Evolutionary conservation across 1,140 invertebrate species (phyloP).

Genomic region (Wasmannia auropunctata): DNA sequence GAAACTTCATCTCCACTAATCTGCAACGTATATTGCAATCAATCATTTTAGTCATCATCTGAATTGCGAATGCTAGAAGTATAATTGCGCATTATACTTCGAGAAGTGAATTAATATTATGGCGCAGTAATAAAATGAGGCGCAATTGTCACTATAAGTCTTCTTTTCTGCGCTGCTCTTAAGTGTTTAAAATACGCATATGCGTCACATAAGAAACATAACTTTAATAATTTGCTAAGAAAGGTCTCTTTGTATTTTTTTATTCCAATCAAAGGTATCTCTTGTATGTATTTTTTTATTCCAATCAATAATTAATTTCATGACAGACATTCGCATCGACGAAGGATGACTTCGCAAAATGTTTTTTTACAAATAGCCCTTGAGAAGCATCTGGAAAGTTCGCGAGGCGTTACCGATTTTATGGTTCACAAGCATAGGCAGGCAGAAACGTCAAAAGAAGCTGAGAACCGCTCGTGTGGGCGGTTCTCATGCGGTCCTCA

Average conservation of each 20-base stretch:
- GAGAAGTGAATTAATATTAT: constrained; percentile 16
- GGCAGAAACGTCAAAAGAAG: constrained; percentile 44
- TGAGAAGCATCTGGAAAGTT: constrained; percentile 37
- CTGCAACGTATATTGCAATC: constrained; percentile 31
- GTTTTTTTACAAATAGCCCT: constrained; percentile 10
- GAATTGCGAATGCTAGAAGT: not conserved
- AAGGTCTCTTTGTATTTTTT: not conserved
- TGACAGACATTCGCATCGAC: not conserved
- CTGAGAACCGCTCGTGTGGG: constrained; percentile 62
- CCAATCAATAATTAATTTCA: not conserved
- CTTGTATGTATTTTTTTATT: not conserved
- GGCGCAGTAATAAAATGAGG: not conserved
- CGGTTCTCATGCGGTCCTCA: constrained; percentile 51
- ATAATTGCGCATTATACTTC: constrained; percentile 31
- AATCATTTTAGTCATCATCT: constrained; percentile 46
- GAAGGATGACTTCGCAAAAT: not conserved
- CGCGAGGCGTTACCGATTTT: constrained; percentile 52
- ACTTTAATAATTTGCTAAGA: not conserved
- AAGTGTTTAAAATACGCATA: not conserved
- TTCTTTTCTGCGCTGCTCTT: not conserved
- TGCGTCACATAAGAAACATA: not conserved
- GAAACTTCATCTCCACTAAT: constrained; percentile 38
- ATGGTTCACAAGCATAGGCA: constrained; percentile 41
- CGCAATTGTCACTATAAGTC: not conserved
- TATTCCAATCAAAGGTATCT: not conserved